A percentile compares a stretch with the other conserved stretches of the same genome.
phyloP scores from a whole-genome alignment of 2,888 invertebrate genomes.

The Stenolophus ochropezus region DNA sequence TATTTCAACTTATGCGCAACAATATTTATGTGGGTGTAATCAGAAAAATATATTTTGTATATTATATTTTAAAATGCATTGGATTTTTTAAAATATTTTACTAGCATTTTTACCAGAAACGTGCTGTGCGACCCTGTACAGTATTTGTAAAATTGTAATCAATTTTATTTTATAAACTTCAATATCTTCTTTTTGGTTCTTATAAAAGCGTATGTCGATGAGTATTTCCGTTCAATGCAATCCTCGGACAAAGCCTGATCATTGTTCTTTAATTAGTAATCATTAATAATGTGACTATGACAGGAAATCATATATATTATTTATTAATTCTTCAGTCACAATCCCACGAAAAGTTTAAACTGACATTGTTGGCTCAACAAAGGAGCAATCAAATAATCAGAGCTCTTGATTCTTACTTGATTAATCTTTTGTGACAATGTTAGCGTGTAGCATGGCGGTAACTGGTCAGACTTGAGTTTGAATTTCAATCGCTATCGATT shows the following conservation, averaged over 20 bases:
- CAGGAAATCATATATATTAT: neutral
- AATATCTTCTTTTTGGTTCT: no score
- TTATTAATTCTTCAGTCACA: neutral
- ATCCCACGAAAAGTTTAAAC: neutral
- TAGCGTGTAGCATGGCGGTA: neutral
- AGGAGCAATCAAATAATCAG: slow-evolving; percentile 45
- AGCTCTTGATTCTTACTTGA: slow-evolving; percentile 45
- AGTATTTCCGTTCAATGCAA: slow-evolving; percentile 3
- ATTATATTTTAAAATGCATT: no score
- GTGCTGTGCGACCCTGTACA: no score
- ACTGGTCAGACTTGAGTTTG: neutral
- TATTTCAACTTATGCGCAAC: no score
- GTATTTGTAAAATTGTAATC: no score
- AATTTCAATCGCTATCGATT: slow-evolving; percentile 33
- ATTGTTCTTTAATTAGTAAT: slow-evolving; percentile 27
- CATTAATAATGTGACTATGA: neutral
- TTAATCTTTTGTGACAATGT: slow-evolving; percentile 52
- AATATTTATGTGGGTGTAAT: no score
- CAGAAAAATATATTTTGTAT: no score
- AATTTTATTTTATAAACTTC: no score
- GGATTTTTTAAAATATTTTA: no score
- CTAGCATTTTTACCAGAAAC: no score
- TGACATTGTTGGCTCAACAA: slow-evolving; percentile 38
- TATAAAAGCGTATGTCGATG: no score
- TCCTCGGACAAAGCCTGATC: slow-evolving; percentile 6